Conservation (phyloP, 2,888 invertebrate genomes). For the Entomobrya proxima region DNA sequence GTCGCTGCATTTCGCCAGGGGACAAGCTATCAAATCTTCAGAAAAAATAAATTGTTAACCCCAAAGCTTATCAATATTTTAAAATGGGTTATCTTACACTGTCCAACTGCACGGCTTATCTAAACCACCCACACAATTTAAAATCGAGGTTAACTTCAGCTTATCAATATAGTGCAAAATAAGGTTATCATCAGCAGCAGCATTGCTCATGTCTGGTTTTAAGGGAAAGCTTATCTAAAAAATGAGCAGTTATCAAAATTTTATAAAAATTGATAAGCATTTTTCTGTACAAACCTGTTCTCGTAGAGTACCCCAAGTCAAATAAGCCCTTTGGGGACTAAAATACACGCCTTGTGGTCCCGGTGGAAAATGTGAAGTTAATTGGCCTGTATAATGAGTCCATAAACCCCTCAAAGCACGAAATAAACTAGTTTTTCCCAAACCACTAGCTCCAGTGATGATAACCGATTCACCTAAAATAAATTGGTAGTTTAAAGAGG, state of each 20-base stretch:
- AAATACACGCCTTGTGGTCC: slow-evolving; percentile 78
- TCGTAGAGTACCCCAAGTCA: slow-evolving; percentile 79
- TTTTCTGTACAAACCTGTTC: slow-evolving; percentile 80
- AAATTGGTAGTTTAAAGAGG: slow-evolving; percentile 79
- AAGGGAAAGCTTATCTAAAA: slow-evolving; percentile 76
- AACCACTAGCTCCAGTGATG: slow-evolving; percentile 80
- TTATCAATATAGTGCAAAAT: slow-evolving; percentile 77
- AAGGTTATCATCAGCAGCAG: slow-evolving; percentile 72
- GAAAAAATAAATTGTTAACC: not conserved
- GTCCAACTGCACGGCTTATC: slow-evolving; percentile 77
- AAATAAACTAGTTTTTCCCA: slow-evolving; percentile 80
- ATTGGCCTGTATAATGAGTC: slow-evolving; percentile 77
- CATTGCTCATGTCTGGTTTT: slow-evolving; percentile 66
- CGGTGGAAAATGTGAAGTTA: slow-evolving; percentile 74
- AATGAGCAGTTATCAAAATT: not conserved
- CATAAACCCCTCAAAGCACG: slow-evolving; percentile 80
- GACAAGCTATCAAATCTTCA: slow-evolving; percentile 80
- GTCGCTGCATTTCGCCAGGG: slow-evolving; percentile 81
- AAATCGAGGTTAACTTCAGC: slow-evolving; percentile 75
- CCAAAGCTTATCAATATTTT: not conserved
- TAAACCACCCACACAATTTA: slow-evolving; percentile 77
- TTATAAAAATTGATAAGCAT: no score
- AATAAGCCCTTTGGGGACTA: slow-evolving; percentile 80
- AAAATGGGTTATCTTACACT: slow-evolving; percentile 77
- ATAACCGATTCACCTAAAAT: slow-evolving; percentile 78